A percentile compares a stretch with the other conserved stretches of the same genome.
phyloP scores from a whole-genome alignment of 2,888 invertebrate genomes.

The Serrognathus titanus region DNA sequence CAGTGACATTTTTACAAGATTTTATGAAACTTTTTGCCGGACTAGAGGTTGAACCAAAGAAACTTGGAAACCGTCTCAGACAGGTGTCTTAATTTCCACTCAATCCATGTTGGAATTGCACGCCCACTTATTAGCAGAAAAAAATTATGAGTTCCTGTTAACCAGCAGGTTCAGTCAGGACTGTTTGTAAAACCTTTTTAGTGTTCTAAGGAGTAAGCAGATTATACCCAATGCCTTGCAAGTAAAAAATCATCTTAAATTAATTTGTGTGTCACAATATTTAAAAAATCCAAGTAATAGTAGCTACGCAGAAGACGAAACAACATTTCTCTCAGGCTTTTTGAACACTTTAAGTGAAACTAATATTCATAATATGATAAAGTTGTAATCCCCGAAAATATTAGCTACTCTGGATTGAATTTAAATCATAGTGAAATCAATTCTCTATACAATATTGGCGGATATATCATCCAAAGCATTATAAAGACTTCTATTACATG shows the following conservation, averaged over 20 bases:
- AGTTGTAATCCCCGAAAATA: too few species aligned
- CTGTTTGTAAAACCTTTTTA: slow-evolving; percentile 26
- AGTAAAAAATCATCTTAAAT: slow-evolving; percentile 24
- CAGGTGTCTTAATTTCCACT: background rate
- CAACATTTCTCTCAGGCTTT: slow-evolving; percentile 23
- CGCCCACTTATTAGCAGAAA: slow-evolving; percentile 17
- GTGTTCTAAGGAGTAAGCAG: slow-evolving; percentile 20
- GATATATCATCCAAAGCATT: background rate
- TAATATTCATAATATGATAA: background rate
- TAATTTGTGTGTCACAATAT: slow-evolving; percentile 24
- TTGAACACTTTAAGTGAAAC: slow-evolving; percentile 10
- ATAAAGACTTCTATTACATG: background rate
- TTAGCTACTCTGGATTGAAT: too few species aligned
- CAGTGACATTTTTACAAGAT: background rate
- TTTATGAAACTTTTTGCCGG: background rate
- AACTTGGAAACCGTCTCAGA: background rate
- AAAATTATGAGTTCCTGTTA: slow-evolving; percentile 22
- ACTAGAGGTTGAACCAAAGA: background rate
- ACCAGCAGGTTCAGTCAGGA: slow-evolving; percentile 26
- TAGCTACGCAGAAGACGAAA: slow-evolving; percentile 23
- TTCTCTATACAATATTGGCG: slow-evolving; percentile 1
- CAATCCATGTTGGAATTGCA: slow-evolving; percentile 24
- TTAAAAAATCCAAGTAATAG: slow-evolving; percentile 12
- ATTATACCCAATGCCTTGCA: background rate
- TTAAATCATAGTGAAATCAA: slow-evolving; percentile 7